Evolutionary conservation across 2,888 invertebrate genomes (phyloP), one percentile per base, ranked within the genome.

Genomic region (Zele albiditarsus): DNA sequence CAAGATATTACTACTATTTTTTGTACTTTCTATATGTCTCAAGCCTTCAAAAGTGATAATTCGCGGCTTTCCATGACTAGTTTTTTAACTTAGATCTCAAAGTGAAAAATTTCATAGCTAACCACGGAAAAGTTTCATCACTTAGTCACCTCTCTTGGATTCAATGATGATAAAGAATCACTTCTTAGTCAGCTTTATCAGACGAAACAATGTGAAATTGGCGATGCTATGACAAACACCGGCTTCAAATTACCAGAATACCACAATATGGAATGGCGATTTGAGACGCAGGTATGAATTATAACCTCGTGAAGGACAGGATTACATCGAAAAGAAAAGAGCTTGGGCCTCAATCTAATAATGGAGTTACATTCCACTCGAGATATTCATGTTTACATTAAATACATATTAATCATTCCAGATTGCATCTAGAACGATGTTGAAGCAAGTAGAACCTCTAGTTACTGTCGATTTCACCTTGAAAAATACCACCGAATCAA

Each of bases 231-330:
- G 42, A 82, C 89, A 73, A 88, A 91, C 78, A 88, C 92, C 66
- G 86, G 88, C 57, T 84, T 90, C 14, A 88, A 88, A 78, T 89
- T 90, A 78, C 89, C 90, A 6, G 90, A 90, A 81, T 93, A 91
- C 83, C 87, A 92, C 68, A 91, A 93, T 83, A 87, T 94, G 72
- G 92, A 93, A 79, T 94, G 94, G 94, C 90, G 94, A 78, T 91
- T 94, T 80, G 93, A 94, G 89, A 91, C 92, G 5, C 92, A 92
- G 89, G 92, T 92, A 85, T 75, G 20, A 25, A 28, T 33, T 67
- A 33, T 12, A 25, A 33, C 10, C 2, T 25, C 27, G n/a, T 38
- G 20, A 38, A 16, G n/a, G 16, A n/a, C 20, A 1, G 8, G 6
- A 33, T 3, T n/a, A 4, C n/a, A 5, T n/a, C 6, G n/a, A 2